Percentiles rank a stretch among this genome's conserved stretches.
These are phyloP conservation scores for Drosophila gaucha DNA, from an alignment of 2,888 invertebrate species.

Conservation along the genomic window DNA sequence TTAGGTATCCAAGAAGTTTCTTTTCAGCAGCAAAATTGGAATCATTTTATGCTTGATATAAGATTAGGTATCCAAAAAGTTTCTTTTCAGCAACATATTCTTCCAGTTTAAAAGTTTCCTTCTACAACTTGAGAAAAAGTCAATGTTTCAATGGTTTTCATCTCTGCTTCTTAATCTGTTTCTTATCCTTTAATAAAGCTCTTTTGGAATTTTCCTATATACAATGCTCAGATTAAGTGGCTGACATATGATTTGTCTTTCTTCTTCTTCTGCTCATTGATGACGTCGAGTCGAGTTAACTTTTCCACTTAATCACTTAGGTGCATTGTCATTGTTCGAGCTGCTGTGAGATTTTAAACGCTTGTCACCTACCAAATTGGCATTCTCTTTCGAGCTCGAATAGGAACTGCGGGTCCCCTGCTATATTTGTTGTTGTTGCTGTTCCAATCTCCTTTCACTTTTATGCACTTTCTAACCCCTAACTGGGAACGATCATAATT, in stretches of 20 bases:
- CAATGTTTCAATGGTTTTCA: no score
- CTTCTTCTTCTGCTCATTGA: conserved; percentile 16
- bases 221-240: background rate
- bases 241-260: no score
- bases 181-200: background rate
- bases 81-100: no score
- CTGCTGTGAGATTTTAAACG: conserved; percentile 37
- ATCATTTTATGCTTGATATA: no score
- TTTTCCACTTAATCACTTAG: conserved; percentile 57
- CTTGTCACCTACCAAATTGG: conserved; percentile 36
- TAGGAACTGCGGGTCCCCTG: conserved; percentile 5
- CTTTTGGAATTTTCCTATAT: background rate
- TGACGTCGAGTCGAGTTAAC: conserved; percentile 30
- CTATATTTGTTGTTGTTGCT: background rate
- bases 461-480: conserved; percentile 23
- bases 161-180: background rate
- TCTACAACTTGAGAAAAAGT: no score
- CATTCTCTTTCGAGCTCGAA: conserved; percentile 13
- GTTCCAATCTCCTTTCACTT: conserved; percentile 10
- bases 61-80: no score
- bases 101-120: no score
- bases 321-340: conserved; percentile 32
- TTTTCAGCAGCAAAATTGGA: no score
- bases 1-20: no score
- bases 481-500: conserved; percentile 52